Percentiles rank a stretch among this genome's conserved stretches.
These are phyloP conservation scores for Zaprionus camerounensis DNA, from an alignment of 1,140 invertebrate species.

Conservation along the genomic window DNA sequence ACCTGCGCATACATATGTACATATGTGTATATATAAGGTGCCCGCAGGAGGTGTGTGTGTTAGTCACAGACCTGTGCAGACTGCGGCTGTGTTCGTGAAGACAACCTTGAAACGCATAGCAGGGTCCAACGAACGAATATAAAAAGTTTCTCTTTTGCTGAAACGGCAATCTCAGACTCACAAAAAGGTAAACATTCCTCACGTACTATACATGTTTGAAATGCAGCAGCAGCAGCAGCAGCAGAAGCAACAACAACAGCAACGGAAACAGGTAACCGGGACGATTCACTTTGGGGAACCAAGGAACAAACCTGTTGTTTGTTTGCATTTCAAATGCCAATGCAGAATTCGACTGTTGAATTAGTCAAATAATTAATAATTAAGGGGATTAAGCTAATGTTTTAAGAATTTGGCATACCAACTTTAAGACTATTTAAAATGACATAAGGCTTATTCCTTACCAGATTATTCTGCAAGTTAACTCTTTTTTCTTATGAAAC, in stretches of 20 bases:
- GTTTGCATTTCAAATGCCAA: neutral
- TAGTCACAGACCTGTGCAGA: neutral
- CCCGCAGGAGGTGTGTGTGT: neutral
- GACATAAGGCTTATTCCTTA: too few relatives aligned
- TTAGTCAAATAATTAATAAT: neutral
- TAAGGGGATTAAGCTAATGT: neutral
- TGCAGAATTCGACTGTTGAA: neutral
- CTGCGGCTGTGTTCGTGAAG: conserved; percentile 50
- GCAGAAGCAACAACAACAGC: conserved; percentile 6
- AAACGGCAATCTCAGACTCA: conserved; percentile 53
- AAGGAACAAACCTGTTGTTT: neutral
- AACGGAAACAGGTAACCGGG: conserved; percentile 28
- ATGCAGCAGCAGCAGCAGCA: conserved; percentile 19
- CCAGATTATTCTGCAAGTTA: too few relatives aligned
- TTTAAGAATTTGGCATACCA: neutral
- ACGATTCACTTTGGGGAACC: neutral
- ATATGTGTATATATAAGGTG: neutral
- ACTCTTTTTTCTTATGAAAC: too few relatives aligned
- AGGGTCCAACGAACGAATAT: conserved; percentile 78
- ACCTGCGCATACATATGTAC: conserved; percentile 23
- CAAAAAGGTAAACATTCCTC: conserved; percentile 56
- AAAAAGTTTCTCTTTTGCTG: conserved; percentile 59
- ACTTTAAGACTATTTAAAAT: neutral
- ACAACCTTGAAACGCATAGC: conserved; percentile 74
- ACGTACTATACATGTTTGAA: conserved; percentile 47